A percentile compares a stretch with the other conserved stretches of the same genome.
Conservation (phyloP, 1,140 invertebrate species). For the Orius insidiosus region DNA sequence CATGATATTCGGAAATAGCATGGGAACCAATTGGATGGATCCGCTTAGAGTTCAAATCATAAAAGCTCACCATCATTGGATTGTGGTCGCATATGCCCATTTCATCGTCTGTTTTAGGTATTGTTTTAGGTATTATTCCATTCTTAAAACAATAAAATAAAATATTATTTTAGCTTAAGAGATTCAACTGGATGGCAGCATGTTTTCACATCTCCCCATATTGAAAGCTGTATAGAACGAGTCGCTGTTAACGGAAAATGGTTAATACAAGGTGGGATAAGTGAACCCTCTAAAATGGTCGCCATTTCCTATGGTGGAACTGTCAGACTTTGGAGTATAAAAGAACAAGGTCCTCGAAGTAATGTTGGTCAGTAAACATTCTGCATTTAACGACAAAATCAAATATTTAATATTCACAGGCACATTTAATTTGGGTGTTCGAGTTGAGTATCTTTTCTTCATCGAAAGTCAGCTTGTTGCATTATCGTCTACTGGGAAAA, state of each 20-base stretch:
- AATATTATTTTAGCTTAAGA: conserved; percentile 55
- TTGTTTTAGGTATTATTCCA: conserved; percentile 13
- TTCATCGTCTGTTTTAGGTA: conserved; percentile 88
- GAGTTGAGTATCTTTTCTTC: conserved; percentile 91
- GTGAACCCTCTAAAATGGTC: conserved; percentile 55
- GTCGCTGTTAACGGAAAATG: conserved; percentile 88
- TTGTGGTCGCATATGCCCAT: conserved; percentile 88
- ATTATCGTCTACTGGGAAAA: conserved; percentile 83
- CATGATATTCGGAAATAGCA: conserved; percentile 39
- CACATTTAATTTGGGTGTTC: conserved; percentile 77
- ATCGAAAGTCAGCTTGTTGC: conserved; percentile 94
- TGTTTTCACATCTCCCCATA: conserved; percentile 81
- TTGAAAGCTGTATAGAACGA: conserved; percentile 75
- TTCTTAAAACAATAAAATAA: neutral
- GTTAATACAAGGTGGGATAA: conserved; percentile 34
- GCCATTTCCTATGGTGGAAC: conserved; percentile 72
- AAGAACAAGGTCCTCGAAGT: conserved; percentile 54
- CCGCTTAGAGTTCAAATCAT: conserved; percentile 81
- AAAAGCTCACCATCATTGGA: conserved; percentile 95
- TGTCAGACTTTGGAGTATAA: conserved; percentile 78
- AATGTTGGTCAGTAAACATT: conserved; percentile 55
- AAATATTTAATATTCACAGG: conserved; percentile 37
- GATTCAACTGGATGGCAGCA: conserved; percentile 92
- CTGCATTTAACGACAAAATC: too few relatives aligned
- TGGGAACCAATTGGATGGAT: conserved; percentile 56